Conservation (phyloP, 2,888 invertebrate genomes). For the Rotaria sp. region DNA sequence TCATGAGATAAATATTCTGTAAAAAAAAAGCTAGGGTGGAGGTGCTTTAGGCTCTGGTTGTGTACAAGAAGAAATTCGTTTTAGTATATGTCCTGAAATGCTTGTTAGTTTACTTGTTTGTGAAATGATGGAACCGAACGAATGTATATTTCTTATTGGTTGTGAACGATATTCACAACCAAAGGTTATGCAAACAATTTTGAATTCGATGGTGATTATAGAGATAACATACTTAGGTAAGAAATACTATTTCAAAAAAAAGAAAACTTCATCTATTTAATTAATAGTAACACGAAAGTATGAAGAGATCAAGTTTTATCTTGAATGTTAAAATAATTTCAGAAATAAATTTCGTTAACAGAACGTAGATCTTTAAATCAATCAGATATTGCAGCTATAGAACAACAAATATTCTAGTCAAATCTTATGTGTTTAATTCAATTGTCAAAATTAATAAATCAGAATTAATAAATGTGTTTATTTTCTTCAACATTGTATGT, state of each 20-base stretch:
- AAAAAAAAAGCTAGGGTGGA: slow-evolving; percentile 61
- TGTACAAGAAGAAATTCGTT: slow-evolving; percentile 89
- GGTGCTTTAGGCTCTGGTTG: slow-evolving; percentile 76
- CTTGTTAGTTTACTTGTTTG: slow-evolving; percentile 74
- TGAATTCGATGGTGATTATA: too few relatives aligned
- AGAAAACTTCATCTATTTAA: slow-evolving; percentile 18
- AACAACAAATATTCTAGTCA: background rate
- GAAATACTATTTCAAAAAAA: too few relatives aligned
- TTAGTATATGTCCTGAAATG: slow-evolving; percentile 80
- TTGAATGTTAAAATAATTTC: too few relatives aligned
- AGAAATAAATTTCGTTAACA: too few relatives aligned
- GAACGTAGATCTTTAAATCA: too few relatives aligned
- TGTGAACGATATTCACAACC: slow-evolving; percentile 65
- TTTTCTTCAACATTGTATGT: too few relatives aligned
- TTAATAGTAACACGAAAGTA: slow-evolving; percentile 31
- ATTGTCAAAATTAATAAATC: slow-evolving; percentile 27
- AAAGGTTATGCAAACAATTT: slow-evolving; percentile 31
- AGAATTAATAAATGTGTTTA: background rate
- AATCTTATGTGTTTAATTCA: slow-evolving; percentile 27
- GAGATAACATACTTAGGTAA: too few relatives aligned
- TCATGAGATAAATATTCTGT: background rate
- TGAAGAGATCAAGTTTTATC: background rate
- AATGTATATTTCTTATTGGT: slow-evolving; percentile 68
- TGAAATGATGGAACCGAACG: slow-evolving; percentile 68
- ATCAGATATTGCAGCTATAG: too few relatives aligned